Evolutionary conservation across 2,797 vertebrate species (phyloP).

Genomic region (Toxotes lorentzi): DNA sequence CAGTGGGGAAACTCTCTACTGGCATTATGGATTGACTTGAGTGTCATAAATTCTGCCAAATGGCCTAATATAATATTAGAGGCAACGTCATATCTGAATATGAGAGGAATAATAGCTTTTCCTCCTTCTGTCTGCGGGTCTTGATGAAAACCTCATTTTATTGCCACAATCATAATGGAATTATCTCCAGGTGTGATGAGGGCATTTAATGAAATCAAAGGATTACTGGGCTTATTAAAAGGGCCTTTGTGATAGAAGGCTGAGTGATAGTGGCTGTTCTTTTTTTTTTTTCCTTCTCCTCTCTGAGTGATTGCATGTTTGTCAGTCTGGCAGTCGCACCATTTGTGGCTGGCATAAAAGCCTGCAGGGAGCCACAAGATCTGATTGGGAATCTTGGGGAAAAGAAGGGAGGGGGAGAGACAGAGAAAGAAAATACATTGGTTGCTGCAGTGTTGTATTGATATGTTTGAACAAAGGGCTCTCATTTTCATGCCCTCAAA

Average conservation of each 20-base stretch:
- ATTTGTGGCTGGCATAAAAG: slow-evolving; percentile 82
- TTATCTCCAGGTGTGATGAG: slow-evolving; percentile 87
- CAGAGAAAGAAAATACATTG: slow-evolving; percentile 42
- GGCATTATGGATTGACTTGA: slow-evolving; percentile 55
- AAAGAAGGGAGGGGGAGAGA: slow-evolving; percentile 18
- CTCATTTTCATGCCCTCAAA: slow-evolving; percentile 80
- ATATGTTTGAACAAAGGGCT: slow-evolving; percentile 74
- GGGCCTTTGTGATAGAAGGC: slow-evolving; percentile 71
- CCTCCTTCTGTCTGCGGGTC: slow-evolving; percentile 78
- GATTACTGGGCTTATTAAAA: slow-evolving; percentile 83
- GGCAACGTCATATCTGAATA: slow-evolving; percentile 74
- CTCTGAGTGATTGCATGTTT: slow-evolving; percentile 82
- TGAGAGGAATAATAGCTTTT: slow-evolving; percentile 83
- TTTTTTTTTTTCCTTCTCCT: slow-evolving; percentile 31
- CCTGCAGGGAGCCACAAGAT: slow-evolving; percentile 83
- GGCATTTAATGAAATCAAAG: slow-evolving; percentile 86
- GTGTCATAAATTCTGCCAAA: slow-evolving; percentile 76
- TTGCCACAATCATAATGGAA: slow-evolving; percentile 88
- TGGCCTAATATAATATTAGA: slow-evolving; percentile 73
- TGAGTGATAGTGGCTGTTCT: slow-evolving; percentile 52
- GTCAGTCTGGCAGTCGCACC: slow-evolving; percentile 79
- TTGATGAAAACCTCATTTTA: slow-evolving; percentile 88
- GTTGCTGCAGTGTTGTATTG: slow-evolving; percentile 70
- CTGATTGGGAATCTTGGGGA: slow-evolving; percentile 84
- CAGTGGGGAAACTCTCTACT: slow-evolving; percentile 44